These are phyloP conservation scores for Micromys minutus DNA, from an alignment of 2,113 vertebrate species.

Conservation along the genomic window DNA sequence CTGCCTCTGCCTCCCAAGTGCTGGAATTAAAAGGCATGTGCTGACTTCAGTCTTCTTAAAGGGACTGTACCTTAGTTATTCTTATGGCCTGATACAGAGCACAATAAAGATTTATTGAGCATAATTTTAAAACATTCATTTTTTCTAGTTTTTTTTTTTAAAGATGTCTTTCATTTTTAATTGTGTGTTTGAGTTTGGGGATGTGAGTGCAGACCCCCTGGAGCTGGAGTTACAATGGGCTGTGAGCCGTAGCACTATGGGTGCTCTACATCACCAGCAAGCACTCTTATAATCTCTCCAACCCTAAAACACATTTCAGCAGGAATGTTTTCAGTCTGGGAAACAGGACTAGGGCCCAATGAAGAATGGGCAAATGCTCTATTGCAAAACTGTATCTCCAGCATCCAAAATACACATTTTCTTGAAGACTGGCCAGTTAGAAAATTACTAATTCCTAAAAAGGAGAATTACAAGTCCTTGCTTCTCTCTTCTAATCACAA, in stretches of 20 bases:
- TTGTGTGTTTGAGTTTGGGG: neutral
- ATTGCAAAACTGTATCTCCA: neutral
- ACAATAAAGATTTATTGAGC: constrained; percentile 7
- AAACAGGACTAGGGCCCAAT: neutral
- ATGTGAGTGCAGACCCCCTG: neutral
- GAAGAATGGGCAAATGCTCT: neutral
- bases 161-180: neutral
- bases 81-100: neutral
- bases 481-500: constrained; percentile 23
- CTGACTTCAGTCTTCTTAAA: neutral
- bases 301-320: neutral
- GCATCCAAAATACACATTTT: neutral
- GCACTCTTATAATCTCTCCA: neutral
- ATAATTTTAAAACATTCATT: neutral
- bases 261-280: neutral
- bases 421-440: constrained; percentile 25
- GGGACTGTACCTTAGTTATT: neutral
- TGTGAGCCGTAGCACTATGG: neutral
- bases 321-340: neutral
- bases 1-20: neutral
- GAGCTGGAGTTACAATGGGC: neutral
- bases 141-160: neutral
- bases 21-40: neutral
- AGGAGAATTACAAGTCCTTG: neutral
- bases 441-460: neutral